phyloP scores from a whole-genome alignment of 2,797 vertebrate genomes.

The Avahi laniger region DNA sequence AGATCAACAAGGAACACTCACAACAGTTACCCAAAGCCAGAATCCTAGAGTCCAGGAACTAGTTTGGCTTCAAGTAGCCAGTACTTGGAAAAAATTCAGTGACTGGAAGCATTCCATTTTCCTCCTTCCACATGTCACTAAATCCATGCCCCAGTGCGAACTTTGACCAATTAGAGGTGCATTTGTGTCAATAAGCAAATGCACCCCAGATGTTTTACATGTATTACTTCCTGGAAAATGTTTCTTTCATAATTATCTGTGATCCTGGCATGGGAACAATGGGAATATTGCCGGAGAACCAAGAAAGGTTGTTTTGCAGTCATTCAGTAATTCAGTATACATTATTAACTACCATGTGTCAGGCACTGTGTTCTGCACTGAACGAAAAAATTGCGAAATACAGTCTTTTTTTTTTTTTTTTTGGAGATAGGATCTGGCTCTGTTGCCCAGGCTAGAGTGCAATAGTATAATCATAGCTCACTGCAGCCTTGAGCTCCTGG shows the following conservation, averaged over 20 bases:
- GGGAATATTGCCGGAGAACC: not conserved
- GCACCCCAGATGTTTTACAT: not conserved
- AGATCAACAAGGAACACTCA: not conserved
- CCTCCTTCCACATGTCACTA: not conserved
- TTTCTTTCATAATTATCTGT: not conserved
- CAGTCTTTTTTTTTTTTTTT: not conserved
- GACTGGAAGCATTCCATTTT: not conserved
- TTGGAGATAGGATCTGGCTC: not conserved
- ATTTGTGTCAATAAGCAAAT: not conserved
- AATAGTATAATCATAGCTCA: not conserved
- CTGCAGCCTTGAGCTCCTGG: not conserved
- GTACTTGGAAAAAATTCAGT: not conserved
- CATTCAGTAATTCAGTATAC: not conserved
- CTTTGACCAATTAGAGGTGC: not conserved
- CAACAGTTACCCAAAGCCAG: not conserved
- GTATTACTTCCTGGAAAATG: not conserved
- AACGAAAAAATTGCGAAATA: not conserved
- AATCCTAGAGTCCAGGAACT: not conserved
- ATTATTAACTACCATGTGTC: not conserved
- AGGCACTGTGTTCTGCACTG: not conserved
- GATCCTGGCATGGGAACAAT: not conserved
- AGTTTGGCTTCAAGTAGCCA: not conserved
- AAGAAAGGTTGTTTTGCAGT: not conserved
- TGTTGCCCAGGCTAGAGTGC: not conserved
- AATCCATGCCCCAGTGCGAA: not conserved